A percentile compares a stretch with the other conserved stretches of the same genome.
Evolutionary conservation across 2,113 vertebrate species (phyloP).

Genomic region (Tachuris rubrigastra): DNA sequence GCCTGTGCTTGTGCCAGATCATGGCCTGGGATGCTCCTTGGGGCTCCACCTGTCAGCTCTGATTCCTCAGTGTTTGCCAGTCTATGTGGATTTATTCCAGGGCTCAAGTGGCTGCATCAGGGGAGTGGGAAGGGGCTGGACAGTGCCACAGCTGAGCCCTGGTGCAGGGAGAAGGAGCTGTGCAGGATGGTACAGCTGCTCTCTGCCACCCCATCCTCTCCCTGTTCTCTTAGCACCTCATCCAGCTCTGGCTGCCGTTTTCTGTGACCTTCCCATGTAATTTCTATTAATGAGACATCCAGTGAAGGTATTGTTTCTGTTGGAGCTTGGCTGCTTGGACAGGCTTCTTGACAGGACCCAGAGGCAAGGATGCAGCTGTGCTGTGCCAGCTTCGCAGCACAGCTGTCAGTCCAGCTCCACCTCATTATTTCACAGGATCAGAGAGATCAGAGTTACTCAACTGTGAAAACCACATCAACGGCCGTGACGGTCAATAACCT

Average conservation of each 20-base stretch:
- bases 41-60: neutral
- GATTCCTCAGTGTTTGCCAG: fast-evolving
- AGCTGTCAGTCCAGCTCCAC: neutral
- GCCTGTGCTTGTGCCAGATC: neutral
- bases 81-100: neutral
- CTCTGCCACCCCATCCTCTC: neutral
- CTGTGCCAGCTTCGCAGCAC: fast-evolving
- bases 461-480: slow-evolving; percentile 86
- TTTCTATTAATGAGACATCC: neutral
- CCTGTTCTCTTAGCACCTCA: neutral
- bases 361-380: neutral
- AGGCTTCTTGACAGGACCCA: neutral
- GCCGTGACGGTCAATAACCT: slow-evolving; percentile 91
- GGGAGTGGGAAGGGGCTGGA: neutral
- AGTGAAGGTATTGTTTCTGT: neutral
- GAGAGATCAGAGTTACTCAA: slow-evolving; percentile 93
- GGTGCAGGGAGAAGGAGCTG: fast-evolving
- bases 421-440: slow-evolving; percentile 79
- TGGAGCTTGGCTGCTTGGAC: neutral
- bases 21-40: fast-evolving
- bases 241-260: neutral
- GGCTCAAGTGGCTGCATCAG: fast-evolving
- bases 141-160: neutral
- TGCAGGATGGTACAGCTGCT: neutral
- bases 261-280: neutral